phyloP scores from a whole-genome alignment of 2,113 vertebrate species.

The Ceyx cyanopectus region DNA sequence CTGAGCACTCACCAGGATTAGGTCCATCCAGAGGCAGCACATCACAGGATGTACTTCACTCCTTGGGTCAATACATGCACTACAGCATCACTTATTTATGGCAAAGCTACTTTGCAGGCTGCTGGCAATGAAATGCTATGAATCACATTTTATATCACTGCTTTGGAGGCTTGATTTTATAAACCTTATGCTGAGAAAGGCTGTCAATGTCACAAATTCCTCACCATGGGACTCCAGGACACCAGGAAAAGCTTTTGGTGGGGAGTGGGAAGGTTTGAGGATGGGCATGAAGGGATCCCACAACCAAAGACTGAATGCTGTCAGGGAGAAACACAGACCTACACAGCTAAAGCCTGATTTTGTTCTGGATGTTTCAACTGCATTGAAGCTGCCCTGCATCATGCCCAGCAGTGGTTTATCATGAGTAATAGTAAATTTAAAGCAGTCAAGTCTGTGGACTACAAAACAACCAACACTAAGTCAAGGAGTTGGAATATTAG shows the following conservation, averaged over 20 bases:
- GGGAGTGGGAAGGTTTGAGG: not conserved
- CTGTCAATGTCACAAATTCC: not conserved
- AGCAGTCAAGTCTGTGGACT: not conserved
- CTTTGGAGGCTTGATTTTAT: not conserved
- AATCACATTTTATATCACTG: not conserved
- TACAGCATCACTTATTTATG: slow-evolving; percentile 23
- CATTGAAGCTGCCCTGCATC: not conserved
- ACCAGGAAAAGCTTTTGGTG: not conserved
- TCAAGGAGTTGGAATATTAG: not conserved
- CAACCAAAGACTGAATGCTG: not conserved
- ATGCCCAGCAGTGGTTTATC: not conserved
- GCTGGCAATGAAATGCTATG: not conserved
- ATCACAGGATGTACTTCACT: not conserved
- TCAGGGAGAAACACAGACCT: not conserved
- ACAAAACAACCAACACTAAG: accelerated
- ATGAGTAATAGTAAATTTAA: not conserved
- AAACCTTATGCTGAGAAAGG: not conserved
- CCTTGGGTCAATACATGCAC: not conserved
- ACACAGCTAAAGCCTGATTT: not conserved
- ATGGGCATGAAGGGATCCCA: not conserved
- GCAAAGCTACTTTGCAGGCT: not conserved
- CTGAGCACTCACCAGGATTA: not conserved
- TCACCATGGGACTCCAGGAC: not conserved
- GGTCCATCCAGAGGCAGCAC: not conserved
- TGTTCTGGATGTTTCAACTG: too few relatives aligned